phyloP scores from a whole-genome alignment of 2,797 vertebrate species.

The Streptopelia turtur region DNA sequence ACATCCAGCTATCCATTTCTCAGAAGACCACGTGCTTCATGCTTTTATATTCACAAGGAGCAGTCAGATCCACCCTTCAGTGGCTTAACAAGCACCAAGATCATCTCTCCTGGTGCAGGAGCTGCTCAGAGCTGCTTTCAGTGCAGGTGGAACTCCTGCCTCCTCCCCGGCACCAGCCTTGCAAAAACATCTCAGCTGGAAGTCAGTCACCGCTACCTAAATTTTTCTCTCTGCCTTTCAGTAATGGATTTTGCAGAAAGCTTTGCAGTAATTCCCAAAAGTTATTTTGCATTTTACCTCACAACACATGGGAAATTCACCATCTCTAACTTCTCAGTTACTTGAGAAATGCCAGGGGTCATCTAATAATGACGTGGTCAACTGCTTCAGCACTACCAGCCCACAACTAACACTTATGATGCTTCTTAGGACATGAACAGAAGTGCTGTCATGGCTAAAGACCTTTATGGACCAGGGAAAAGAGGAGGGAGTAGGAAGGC shows the following conservation, averaged over 20 bases:
- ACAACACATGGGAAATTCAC: neutral
- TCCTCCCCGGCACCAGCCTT: neutral
- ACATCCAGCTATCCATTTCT: accelerated
- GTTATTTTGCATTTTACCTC: neutral
- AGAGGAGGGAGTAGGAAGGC: neutral
- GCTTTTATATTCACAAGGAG: neutral
- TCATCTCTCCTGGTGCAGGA: neutral
- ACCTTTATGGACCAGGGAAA: neutral
- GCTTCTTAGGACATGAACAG: neutral
- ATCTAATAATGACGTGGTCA: accelerated
- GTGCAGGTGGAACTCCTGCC: neutral
- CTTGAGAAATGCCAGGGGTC: neutral
- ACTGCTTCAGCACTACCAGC: neutral
- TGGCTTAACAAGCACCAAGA: neutral
- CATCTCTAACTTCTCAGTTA: neutral
- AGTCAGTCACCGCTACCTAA: neutral
- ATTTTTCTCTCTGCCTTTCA: neutral
- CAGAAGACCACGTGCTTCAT: neutral
- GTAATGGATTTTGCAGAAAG: neutral
- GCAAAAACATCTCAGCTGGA: neutral
- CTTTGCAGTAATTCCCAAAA: neutral
- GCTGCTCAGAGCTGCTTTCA: neutral
- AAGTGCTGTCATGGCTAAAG: neutral
- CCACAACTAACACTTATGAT: accelerated
- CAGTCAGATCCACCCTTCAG: neutral